These are phyloP conservation scores for Phoenicopterus ruber DNA, from an alignment of 2,113 vertebrate species.

Conservation along the genomic window DNA sequence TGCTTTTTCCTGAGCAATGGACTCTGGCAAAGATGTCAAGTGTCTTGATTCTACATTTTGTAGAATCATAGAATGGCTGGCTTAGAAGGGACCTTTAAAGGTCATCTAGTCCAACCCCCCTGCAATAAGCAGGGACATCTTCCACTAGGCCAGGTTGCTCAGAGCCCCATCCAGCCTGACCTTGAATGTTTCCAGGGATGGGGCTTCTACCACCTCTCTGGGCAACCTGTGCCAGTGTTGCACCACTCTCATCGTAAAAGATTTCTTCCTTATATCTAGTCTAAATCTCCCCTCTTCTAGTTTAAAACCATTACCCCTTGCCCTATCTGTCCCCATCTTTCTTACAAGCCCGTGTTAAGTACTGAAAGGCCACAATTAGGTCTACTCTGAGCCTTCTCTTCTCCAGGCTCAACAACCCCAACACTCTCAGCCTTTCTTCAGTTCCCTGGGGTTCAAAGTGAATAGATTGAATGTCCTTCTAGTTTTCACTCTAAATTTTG, in stretches of 20 bases:
- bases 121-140: background rate
- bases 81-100: background rate
- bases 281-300: background rate
- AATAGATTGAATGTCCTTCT: background rate
- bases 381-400: rapidly evolving
- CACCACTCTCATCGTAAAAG: background rate
- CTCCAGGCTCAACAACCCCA: background rate
- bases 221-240: background rate
- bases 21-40: background rate
- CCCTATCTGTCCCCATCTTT: background rate
- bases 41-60: background rate
- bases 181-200: background rate
- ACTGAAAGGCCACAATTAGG: background rate
- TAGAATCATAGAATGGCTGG: background rate
- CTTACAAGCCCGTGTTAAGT: background rate
- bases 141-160: background rate
- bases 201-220: background rate
- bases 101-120: background rate
- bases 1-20: background rate
- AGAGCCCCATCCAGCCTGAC: background rate
- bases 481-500: background rate
- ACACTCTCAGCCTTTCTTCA: background rate
- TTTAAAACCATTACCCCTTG: background rate
- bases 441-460: background rate
- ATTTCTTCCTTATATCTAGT: background rate